phyloP scores from a whole-genome alignment of 2,113 vertebrate genomes.

The Neogale vison region DNA sequence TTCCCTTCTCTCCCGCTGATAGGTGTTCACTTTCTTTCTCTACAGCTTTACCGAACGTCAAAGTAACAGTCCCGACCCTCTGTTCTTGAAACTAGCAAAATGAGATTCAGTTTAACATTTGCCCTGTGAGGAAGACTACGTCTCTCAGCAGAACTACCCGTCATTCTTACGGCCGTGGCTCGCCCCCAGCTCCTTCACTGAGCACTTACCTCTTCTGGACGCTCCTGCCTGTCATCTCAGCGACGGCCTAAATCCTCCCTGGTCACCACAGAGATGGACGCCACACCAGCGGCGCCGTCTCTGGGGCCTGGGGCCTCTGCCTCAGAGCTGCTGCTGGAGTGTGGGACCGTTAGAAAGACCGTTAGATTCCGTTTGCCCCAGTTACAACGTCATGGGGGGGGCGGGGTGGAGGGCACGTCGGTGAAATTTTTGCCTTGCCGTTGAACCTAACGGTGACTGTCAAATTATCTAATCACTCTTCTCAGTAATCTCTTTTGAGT shows the following conservation, averaged over 20 bases:
- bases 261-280: neutral
- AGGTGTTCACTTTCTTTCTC: neutral
- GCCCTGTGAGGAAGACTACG: neutral
- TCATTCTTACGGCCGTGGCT: neutral
- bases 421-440: neutral
- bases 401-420: accelerated
- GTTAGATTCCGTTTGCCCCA: neutral
- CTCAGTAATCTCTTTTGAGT: neutral
- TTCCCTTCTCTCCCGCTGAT: neutral
- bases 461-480: neutral
- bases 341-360: neutral
- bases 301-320: neutral
- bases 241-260: neutral
- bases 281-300: neutral
- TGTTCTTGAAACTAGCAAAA: neutral
- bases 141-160: neutral
- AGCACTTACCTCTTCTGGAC: neutral
- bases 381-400: accelerated
- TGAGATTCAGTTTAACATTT: neutral
- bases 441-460: neutral
- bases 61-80: neutral
- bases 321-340: neutral
- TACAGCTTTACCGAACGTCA: neutral
- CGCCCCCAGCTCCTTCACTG: neutral
- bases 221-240: neutral